Percentiles rank a stretch among this genome's conserved stretches.
Conservation (phyloP, 2,888 invertebrate species). For the Dermolepida albohirtum region DNA sequence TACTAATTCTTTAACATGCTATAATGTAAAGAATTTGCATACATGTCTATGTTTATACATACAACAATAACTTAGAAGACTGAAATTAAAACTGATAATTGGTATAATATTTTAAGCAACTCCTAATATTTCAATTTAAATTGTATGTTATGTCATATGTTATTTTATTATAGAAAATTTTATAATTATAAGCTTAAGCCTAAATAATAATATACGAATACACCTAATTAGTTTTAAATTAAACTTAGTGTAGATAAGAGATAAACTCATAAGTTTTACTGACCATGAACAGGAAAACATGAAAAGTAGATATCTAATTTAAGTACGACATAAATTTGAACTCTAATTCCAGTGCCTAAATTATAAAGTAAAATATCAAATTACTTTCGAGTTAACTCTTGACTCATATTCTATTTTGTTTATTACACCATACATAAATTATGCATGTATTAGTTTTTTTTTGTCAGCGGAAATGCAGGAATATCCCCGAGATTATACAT, state of each 20-base stretch:
- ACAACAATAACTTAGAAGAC: too few species aligned
- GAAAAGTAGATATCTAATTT: slow-evolving; percentile 24
- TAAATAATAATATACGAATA: slow-evolving; percentile 8
- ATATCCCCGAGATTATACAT: not conserved
- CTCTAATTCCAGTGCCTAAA: not conserved
- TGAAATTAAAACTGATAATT: too few species aligned
- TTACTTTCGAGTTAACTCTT: slow-evolving; percentile 7
- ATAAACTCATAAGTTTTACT: slow-evolving; percentile 19
- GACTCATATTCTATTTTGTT: slow-evolving; percentile 24
- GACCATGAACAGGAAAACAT: slow-evolving; percentile 30
- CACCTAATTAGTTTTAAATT: slow-evolving; percentile 28
- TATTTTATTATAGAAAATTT: slow-evolving; percentile 3
- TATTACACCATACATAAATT: slow-evolving; percentile 17
- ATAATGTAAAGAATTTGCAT: too few species aligned
- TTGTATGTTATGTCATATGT: not conserved
- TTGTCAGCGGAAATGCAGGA: slow-evolving; percentile 16
- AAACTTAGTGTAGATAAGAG: slow-evolving; percentile 7
- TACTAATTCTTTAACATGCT: too few species aligned
- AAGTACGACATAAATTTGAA: slow-evolving; percentile 6
- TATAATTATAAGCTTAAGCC: slow-evolving; percentile 9
- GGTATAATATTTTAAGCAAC: not conserved
- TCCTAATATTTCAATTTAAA: slow-evolving; percentile 2
- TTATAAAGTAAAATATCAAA: slow-evolving; percentile 27
- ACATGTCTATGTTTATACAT: too few species aligned
- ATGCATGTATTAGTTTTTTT: slow-evolving; percentile 7